A percentile compares a stretch with the other conserved stretches of the same genome.
These are phyloP conservation scores for Drosophila varians DNA, from an alignment of 1,140 invertebrate genomes.

Conservation along the genomic window DNA sequence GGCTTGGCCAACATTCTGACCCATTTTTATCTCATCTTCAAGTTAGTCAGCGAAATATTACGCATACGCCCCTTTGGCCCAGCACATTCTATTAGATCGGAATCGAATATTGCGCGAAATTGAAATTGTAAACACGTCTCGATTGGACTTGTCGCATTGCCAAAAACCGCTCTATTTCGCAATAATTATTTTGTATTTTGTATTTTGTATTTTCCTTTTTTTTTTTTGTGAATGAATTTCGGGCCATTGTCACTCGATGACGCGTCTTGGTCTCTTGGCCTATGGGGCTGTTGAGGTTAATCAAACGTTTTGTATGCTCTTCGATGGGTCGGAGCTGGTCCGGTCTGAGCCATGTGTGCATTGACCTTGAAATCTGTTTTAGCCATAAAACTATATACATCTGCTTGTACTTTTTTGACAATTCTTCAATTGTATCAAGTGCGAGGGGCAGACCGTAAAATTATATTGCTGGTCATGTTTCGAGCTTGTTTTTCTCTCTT, in stretches of 20 bases:
- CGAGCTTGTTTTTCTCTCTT: conserved; percentile 34
- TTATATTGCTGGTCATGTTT: conserved; percentile 71
- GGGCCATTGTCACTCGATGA: conserved; percentile 62
- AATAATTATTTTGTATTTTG: conserved; percentile 59
- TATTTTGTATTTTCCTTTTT: not conserved
- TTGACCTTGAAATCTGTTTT: conserved; percentile 63
- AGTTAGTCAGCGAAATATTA: conserved; percentile 15
- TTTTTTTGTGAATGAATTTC: conserved; percentile 56
- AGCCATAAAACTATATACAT: conserved; percentile 37
- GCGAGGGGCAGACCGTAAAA: conserved; percentile 42
- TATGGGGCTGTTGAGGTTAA: conserved; percentile 69
- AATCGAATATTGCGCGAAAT: conserved; percentile 3
- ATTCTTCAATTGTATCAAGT: conserved; percentile 73
- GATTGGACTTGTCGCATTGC: conserved; percentile 45
- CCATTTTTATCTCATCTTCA: not conserved
- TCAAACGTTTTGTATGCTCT: conserved; percentile 76
- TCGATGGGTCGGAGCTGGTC: conserved; percentile 34
- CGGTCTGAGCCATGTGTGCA: conserved; percentile 29
- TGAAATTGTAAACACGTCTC: conserved; percentile 64
- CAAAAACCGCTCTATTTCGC: conserved; percentile 71
- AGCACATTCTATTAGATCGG: conserved; percentile 55
- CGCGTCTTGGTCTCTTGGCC: conserved; percentile 32
- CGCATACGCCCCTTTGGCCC: conserved; percentile 59
- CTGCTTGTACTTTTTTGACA: conserved; percentile 60
- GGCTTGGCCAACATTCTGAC: not conserved